Evolutionary conservation across 2,113 vertebrate genomes (phyloP).

Genomic region (Aplodontia rufa): DNA sequence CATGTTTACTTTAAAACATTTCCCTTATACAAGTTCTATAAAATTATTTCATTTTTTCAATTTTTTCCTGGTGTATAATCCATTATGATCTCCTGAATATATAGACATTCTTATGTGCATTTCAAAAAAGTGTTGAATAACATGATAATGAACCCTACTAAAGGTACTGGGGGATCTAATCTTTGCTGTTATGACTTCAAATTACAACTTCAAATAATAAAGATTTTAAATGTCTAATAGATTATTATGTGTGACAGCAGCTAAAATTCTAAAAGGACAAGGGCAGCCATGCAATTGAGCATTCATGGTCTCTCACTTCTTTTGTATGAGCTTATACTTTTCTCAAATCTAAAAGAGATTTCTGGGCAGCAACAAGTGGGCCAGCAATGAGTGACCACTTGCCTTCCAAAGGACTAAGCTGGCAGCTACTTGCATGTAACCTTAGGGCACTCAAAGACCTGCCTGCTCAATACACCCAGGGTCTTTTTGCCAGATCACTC

Average conservation of each 20-base stretch:
- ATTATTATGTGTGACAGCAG: not conserved
- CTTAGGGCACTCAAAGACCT: too few relatives aligned
- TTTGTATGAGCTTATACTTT: not conserved
- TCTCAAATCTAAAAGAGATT: not conserved
- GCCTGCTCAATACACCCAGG: not conserved
- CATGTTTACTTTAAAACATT: not conserved
- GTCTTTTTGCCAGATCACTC: not conserved
- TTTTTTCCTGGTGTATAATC: not conserved
- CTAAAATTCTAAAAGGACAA: not conserved
- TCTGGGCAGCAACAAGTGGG: rapidly evolving
- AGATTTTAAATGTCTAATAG: not conserved
- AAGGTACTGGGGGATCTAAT: not conserved
- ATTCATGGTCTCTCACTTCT: not conserved
- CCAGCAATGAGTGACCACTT: not conserved
- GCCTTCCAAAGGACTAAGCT: not conserved
- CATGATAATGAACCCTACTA: not conserved
- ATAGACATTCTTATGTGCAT: not conserved
- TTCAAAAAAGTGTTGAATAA: not conserved
- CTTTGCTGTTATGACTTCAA: not conserved
- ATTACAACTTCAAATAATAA: not conserved
- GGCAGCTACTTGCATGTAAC: not conserved
- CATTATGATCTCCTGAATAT: not conserved
- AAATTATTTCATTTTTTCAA: not conserved
- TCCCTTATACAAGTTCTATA: not conserved
- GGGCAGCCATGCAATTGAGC: not conserved